Evolutionary conservation across 2,888 invertebrate genomes (phyloP), one percentile per base, ranked within the genome.

Genomic region (Rotaria sp.): DNA sequence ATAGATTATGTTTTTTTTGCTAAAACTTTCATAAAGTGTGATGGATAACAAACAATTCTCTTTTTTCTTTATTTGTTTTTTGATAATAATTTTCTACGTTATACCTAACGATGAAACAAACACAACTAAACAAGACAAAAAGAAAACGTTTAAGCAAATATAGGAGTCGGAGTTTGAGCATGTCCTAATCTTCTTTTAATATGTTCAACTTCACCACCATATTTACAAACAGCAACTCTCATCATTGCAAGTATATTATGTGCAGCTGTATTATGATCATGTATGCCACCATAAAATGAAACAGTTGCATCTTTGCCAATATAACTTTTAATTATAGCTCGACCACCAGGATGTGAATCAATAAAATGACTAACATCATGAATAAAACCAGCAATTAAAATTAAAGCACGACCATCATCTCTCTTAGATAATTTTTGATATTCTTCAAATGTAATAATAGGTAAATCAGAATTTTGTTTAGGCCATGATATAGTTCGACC

Each of bases 341-440:
- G 67, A 21, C 35, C 35, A 67, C 67, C 35, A 21, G 67, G 35
- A 35, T 67, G 67, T 21, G 35, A 67, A 67, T 67, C 67, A 67
- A 67, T 67, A 21, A 38, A 67, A 67, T 35, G 30, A 35, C 67
- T 35, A 35, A 35, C 67, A 67, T 67, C 67, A 67, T 67, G 67
- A 67, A 67, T 67, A 67, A 67, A 67, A 35, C 67, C 67, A 67
- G 67, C 67, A 67, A 67, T 67, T 35, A 67, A 67, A 30, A 67
- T 30, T 67, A 67, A 67, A 35, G 18, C 67, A 35, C 67, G 67
- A 35, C 30, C 67, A 67, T 67, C 35, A 35, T 67, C 35, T 67
- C 35, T 35, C 35, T 67, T 67, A 18, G 67, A 67, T 67, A 67
- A 35, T 35, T 30, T 13, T 67, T 67, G 67, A 35, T 67, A 67